phyloP scores from a whole-genome alignment of 2,113 vertebrate species.

The Orcinus orca region DNA sequence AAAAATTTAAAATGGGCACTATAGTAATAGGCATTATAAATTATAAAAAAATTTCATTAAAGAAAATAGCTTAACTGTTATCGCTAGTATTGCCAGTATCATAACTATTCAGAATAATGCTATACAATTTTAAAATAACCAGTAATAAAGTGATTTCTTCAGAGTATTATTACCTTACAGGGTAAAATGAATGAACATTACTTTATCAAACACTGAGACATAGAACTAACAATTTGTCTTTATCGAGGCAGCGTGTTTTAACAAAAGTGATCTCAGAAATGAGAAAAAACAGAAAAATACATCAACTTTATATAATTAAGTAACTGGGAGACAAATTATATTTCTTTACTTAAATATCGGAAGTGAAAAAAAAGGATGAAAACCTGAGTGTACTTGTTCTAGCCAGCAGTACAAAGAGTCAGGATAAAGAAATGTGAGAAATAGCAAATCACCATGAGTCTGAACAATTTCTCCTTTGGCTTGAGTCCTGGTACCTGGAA shows the following conservation, averaged over 20 bases:
- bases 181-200: background rate
- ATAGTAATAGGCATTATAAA: background rate
- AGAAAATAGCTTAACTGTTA: constrained; percentile 4
- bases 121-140: background rate
- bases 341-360: constrained; percentile 15
- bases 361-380: background rate
- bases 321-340: background rate
- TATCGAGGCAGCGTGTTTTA: background rate
- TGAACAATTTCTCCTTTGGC: background rate
- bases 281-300: background rate
- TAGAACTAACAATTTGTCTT: background rate
- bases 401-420: background rate
- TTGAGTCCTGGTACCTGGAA: background rate
- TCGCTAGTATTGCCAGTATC: background rate
- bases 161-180: background rate
- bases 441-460: background rate
- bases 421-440: background rate
- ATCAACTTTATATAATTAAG: background rate
- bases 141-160: background rate
- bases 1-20: background rate
- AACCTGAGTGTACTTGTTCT: background rate
- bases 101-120: background rate
- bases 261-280: constrained; percentile 3
- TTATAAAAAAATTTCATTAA: background rate
- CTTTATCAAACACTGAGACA: background rate